Evolutionary conservation across 1,140 invertebrate species (phyloP).

Genomic region (Tetramorium simillimum): DNA sequence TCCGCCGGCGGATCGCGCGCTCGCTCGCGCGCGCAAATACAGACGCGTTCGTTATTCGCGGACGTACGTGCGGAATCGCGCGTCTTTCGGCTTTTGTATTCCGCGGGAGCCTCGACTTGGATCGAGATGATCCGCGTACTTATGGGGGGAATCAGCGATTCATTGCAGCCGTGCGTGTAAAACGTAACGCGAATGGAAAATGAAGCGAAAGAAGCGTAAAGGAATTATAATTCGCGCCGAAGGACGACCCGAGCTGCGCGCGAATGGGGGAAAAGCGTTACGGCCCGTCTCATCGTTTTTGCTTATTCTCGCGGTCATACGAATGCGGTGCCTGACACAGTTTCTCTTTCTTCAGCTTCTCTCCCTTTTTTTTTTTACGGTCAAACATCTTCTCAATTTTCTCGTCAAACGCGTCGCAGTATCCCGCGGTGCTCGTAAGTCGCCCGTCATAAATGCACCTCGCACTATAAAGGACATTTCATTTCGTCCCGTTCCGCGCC

Average conservation of each 20-base stretch:
- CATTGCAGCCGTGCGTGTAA: neutral
- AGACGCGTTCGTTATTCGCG: conserved; percentile 18
- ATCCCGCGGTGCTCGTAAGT: conserved; percentile 50
- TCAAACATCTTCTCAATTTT: conserved; percentile 41
- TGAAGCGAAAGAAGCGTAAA: no score
- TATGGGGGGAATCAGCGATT: neutral
- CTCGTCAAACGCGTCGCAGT: conserved; percentile 7
- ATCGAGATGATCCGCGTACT: neutral
- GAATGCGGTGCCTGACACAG: neutral
- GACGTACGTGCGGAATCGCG: neutral
- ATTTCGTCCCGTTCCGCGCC: conserved; percentile 36
- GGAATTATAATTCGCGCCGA: neutral
- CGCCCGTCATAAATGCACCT: conserved; percentile 53
- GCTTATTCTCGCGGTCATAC: neutral
- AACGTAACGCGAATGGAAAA: neutral
- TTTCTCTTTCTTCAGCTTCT: neutral
- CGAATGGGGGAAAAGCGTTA: neutral
- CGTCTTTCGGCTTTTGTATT: conserved; percentile 20
- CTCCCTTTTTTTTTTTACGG: neutral
- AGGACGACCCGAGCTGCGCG: no score
- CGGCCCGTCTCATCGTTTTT: no score
- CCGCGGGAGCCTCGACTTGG: neutral
- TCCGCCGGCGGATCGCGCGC: conserved; percentile 1
- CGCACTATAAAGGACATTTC: conserved; percentile 48
- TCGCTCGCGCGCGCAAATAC: neutral